These are phyloP conservation scores for Batillaria attramentaria DNA, from an alignment of 1,140 invertebrate genomes.

Conservation along the genomic window DNA sequence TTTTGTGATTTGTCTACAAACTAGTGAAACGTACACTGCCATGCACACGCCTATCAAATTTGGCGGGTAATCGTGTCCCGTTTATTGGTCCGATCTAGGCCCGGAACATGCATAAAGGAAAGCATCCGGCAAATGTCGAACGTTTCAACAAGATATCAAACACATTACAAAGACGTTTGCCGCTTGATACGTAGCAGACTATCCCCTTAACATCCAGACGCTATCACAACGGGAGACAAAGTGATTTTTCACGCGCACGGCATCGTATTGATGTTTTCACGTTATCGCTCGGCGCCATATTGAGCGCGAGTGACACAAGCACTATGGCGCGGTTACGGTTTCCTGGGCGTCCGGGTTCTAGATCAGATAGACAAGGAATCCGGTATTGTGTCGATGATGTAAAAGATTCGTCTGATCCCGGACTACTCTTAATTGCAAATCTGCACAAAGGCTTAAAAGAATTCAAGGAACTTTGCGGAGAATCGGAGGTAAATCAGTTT, in stretches of 20 bases:
- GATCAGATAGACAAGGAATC: conserved; percentile 67
- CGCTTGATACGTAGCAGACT: no score
- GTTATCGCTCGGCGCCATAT: conserved; percentile 41
- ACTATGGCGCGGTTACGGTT: conserved; percentile 72
- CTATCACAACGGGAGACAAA: no score
- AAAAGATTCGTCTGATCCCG: conserved; percentile 56
- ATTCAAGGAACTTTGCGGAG: conserved; percentile 71
- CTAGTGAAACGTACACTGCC: not conserved
- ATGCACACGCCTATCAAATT: conserved; percentile 25
- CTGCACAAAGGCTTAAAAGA: conserved; percentile 68
- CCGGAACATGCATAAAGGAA: conserved; percentile 44
- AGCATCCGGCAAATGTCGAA: no score
- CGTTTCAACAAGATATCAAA: no score
- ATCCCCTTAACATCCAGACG: no score
- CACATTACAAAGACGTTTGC: no score
- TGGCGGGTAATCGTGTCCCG: conserved; percentile 47
- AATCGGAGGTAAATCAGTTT: conserved; percentile 70
- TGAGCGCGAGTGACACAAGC: conserved; percentile 40
- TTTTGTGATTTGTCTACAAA: conserved; percentile 6
- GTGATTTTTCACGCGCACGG: no score
- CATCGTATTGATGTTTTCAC: conserved; percentile 6
- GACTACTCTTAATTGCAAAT: conserved; percentile 57
- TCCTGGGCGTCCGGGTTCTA: conserved; percentile 70
- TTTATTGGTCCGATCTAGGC: conserved; percentile 44
- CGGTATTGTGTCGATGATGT: conserved; percentile 64